A percentile compares a stretch with the other conserved stretches of the same genome.
Conservation (phyloP, 2,888 invertebrate genomes). For the Marasmarcha lunaedactyla region DNA sequence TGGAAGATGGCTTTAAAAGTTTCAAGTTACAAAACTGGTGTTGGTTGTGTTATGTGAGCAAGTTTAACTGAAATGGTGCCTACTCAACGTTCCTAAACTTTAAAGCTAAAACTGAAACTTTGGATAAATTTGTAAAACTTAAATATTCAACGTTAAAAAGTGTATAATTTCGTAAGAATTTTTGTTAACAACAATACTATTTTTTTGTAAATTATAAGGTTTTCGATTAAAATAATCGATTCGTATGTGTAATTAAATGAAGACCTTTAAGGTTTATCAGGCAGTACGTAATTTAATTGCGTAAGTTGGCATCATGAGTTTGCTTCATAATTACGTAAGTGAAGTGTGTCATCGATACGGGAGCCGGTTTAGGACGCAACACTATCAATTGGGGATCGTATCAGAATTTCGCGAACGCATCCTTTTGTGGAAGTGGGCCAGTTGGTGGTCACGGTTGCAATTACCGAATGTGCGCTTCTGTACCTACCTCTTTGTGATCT, state of each 20-base stretch:
- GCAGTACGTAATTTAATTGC: too few species aligned
- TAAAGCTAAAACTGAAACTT: too few species aligned
- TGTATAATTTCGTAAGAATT: too few species aligned
- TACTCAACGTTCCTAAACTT: too few species aligned
- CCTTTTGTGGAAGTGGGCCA: constrained; percentile 32
- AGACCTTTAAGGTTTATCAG: too few species aligned
- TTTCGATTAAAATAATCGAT: too few species aligned
- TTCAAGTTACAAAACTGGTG: background rate
- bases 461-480: constrained; percentile 30
- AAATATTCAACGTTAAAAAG: too few species aligned
- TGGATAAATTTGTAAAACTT: too few species aligned
- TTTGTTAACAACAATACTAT: too few species aligned
- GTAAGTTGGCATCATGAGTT: too few species aligned
- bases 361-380: constrained; percentile 18
- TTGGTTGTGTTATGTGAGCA: background rate
- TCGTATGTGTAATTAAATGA: too few species aligned
- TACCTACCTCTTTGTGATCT: constrained; percentile 30
- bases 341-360: constrained; percentile 20
- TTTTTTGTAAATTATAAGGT: too few species aligned
- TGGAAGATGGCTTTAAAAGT: background rate
- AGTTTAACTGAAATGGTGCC: background rate
- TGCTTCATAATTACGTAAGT: background rate
- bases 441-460: constrained; percentile 24
- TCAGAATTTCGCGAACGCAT: constrained; percentile 30
- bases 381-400: constrained; percentile 23